Evolutionary conservation across 2,797 vertebrate species (phyloP), one percentile per base, ranked within the genome.

Genomic region (Leptoclinus maculatus): DNA sequence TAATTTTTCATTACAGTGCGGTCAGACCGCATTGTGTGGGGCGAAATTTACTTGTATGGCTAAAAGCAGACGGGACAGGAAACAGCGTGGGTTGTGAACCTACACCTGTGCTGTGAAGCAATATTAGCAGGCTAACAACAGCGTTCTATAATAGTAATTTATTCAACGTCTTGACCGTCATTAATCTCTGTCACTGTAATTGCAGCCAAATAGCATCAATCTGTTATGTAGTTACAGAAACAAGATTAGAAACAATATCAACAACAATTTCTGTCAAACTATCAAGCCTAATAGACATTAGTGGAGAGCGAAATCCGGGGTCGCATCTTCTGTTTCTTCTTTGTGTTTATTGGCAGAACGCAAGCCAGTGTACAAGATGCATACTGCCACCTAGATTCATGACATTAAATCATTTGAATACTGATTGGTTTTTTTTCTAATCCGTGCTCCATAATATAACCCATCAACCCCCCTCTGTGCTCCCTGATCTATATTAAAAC

Each of bases 401-500:
- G 14, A 1, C 32, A 36, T 38, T 23, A 76, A 58, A 70, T 58
- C 41, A 41, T 8, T 45, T 79, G 19, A 69, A 49, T 57, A 32
- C 34, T 60, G 56, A 57, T 29, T 57, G 7, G 25, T 2, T 29
- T 16, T 12, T 27, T 56, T 56, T 56, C 27, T 36, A 69, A 62
- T 54, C 57, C 51, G 5, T 3, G 73, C 53, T 67, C n/a, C 5
- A 25, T 56, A 49, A 56, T 32, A n/a, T 49, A 38, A 53, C 45
- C 29, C 38, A 32, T 25, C 17, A 29, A 32, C 45, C 58, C 39
- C 23, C 39, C 9, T n/a, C 43, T 49, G 38, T 49, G 19, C 45
- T 43, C 27, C 51, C 49, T 65, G 29, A 71, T 36, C 66, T 78
- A 38, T 16, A 60, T 56, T 32, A 8, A n/a, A 19, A 56, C 27